Conservation (phyloP, 2,113 vertebrate species). For the Passer montanus region DNA sequence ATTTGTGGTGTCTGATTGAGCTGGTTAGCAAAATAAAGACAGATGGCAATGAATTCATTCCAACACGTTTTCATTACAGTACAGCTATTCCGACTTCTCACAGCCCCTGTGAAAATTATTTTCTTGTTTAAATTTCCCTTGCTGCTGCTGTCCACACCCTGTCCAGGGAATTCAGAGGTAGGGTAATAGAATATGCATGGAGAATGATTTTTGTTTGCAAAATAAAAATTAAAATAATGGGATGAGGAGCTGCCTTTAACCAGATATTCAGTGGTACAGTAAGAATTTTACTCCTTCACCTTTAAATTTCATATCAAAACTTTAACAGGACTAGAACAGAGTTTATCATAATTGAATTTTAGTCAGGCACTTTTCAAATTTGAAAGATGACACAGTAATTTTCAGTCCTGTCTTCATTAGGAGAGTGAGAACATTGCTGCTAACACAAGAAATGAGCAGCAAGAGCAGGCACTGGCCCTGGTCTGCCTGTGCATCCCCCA, state of each 20-base stretch:
- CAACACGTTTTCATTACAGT: neutral
- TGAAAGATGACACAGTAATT: neutral
- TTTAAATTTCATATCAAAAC: neutral
- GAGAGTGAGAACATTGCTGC: neutral
- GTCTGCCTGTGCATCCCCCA: neutral
- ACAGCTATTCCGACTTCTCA: neutral
- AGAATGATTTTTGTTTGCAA: neutral
- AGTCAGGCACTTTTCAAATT: neutral
- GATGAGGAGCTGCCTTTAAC: neutral
- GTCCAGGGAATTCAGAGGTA: neutral
- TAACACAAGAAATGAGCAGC: neutral
- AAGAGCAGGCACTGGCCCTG: neutral
- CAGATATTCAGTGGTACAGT: neutral
- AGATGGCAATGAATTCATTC: slow-evolving; percentile 68
- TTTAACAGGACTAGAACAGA: neutral
- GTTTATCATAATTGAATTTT: neutral
- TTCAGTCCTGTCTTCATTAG: neutral
- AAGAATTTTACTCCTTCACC: neutral
- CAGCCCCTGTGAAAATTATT: neutral
- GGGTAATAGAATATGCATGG: neutral
- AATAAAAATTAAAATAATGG: neutral
- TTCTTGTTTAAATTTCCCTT: neutral
- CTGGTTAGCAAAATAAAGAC: slow-evolving; percentile 63
- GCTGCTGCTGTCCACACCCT: neutral
- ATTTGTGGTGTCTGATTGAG: slow-evolving; percentile 65